Conservation (phyloP, 2,113 vertebrate species). For the Uria lomvia region DNA sequence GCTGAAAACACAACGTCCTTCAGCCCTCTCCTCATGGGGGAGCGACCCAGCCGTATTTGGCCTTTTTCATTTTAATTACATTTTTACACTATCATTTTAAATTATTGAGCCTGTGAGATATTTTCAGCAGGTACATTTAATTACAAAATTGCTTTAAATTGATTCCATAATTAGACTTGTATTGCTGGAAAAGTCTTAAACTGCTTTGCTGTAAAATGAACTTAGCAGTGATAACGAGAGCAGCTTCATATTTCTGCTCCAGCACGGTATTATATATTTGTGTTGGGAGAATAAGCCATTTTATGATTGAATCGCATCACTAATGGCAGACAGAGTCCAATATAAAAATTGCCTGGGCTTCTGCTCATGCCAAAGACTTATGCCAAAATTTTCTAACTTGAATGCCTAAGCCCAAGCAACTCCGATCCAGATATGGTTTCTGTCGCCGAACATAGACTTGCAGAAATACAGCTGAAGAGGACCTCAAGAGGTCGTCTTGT, state of each 20-base stretch:
- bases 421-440: neutral
- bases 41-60: neutral
- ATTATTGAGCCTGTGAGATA: constrained; percentile 32
- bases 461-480: neutral
- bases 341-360: neutral
- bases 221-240: constrained; percentile 4
- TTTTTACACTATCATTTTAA: constrained; percentile 9
- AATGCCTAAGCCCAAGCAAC: neutral
- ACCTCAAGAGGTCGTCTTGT: constrained; percentile 2
- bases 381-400: constrained; percentile 1
- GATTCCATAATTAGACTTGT: constrained; percentile 25
- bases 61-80: constrained; percentile 45
- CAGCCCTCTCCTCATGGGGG: neutral
- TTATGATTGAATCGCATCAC: neutral
- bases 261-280: neutral
- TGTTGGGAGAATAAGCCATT: constrained; percentile 6
- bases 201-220: constrained; percentile 43
- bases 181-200: constrained; percentile 24
- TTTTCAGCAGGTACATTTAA: constrained; percentile 63
- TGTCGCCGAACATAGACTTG: neutral
- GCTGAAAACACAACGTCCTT: neutral
- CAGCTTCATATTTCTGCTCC: neutral
- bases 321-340: neutral
- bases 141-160: constrained; percentile 41
- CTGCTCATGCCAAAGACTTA: neutral